Base-by-base conservation (phyloP, 2,888 invertebrate species). In the Seladonia tumulorum region DNA sequence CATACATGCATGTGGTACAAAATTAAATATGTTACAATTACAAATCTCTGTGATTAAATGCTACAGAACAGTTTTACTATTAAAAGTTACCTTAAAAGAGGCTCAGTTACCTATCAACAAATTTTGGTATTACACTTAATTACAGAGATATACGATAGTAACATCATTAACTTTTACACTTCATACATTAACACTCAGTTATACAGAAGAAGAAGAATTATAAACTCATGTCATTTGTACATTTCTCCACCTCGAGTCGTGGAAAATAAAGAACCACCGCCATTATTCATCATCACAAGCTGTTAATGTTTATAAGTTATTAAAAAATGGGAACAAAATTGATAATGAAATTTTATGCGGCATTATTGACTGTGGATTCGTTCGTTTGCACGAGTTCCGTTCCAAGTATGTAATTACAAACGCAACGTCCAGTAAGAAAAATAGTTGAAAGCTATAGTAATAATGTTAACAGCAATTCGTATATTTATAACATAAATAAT, bases 401-500 rank as follows among this genome's bases (percentile, higher is more conserved):
- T 84, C 39, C 42, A 70, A 57, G 72, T 53, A 22, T 53, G 49
- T 29, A 80, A 68, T 86, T 75, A 73, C 82, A 82, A 87, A 83
- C 70, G 39, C 87, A 84, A 75, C 60, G 63, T 78, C 25, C 71
- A 82, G 83, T 89, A 89, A 90, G 83, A 83, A 88, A 89, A 81
- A 89, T 91, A 83, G 73, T 86, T 74, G 39, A 39, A 47, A 70
- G 53, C 81, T 83, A 79, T 81, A 68, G 75, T 83, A 78, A 78
- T 83, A 57, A 82, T 66, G 73, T 87, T 79, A 90, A 85, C 72
- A 81, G 81, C 49, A 68, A 83, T 82, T 90, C 78, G 63, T 78
- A 76, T 85, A 73, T 86, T 66, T 76, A 60, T 79, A 83, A 82
- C 42, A 82, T 84, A 85, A 90, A 90, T 87, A 88, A 81, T 85